A percentile compares a stretch with the other conserved stretches of the same genome.
Evolutionary conservation across 2,888 invertebrate genomes (phyloP).

Genomic region (Sinhomidia bicolor): DNA sequence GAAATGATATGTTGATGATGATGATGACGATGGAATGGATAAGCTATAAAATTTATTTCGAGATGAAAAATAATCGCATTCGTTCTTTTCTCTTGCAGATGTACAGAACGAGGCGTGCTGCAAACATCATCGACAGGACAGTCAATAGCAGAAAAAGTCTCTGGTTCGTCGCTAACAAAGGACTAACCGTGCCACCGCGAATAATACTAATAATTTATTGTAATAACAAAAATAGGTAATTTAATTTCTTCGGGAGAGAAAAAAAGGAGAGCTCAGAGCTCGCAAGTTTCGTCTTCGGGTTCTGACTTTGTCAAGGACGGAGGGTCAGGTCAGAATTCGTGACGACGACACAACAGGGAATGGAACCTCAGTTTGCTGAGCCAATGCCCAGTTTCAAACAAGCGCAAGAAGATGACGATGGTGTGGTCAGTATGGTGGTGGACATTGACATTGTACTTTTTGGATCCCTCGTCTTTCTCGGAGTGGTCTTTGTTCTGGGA

Average conservation of each 20-base stretch:
- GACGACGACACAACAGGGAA: background rate
- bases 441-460: conserved; percentile 19
- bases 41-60: background rate
- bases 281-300: conserved; percentile 21
- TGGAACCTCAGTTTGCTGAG: background rate
- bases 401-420: background rate
- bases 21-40: no score
- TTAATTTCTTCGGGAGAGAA: no score
- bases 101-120: conserved; percentile 50
- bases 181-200: background rate
- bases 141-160: background rate
- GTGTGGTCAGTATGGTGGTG: background rate
- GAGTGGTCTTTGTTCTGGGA: conserved; percentile 68
- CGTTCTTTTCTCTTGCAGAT: conserved; percentile 55
- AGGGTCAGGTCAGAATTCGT: conserved; percentile 57
- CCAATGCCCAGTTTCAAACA: background rate
- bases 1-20: background rate
- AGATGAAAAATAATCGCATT: conserved; percentile 45
- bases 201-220: background rate
- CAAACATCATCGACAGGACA: conserved; percentile 10
- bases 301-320: conserved; percentile 42
- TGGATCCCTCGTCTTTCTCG: conserved; percentile 42
- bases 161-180: background rate
- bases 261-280: background rate
- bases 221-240: background rate